Conservation (phyloP, 2,113 vertebrate genomes). For the Ptilorrhoa leucosticta region DNA sequence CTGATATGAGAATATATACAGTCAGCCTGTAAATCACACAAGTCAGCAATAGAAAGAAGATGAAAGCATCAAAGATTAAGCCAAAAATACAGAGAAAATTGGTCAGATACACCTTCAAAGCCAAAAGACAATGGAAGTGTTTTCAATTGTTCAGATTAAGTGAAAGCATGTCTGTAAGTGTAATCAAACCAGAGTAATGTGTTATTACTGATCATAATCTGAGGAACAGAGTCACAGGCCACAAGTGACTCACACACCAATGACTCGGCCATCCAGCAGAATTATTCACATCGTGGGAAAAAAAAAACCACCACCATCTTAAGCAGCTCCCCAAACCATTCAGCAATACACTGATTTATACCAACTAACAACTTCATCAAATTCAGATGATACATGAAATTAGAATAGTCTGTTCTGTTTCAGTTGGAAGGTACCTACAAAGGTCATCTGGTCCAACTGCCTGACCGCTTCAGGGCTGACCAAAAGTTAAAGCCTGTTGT, state of each 20-base stretch:
- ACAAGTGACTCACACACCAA: not conserved
- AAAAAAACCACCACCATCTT: not conserved
- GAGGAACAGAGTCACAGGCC: not conserved
- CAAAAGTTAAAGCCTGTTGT: not conserved
- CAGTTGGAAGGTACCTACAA: not conserved
- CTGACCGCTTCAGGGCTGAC: not conserved
- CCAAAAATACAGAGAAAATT: not conserved
- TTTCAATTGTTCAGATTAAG: not conserved
- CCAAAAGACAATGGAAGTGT: not conserved
- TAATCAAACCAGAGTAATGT: not conserved
- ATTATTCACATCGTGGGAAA: not conserved
- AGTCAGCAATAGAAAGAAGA: not conserved
- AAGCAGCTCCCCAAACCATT: not conserved
- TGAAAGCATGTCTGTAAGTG: not conserved
- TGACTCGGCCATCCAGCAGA: not conserved
- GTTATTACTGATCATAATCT: not conserved
- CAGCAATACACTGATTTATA: not conserved
- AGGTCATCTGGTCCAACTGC: not conserved
- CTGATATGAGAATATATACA: not conserved
- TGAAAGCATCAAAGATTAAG: not conserved
- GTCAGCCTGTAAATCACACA: fast-evolving
- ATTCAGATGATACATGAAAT: not conserved
- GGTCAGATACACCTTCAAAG: not conserved
- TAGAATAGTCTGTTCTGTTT: not conserved
- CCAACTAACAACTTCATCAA: not conserved